Base-by-base conservation (phyloP, 2,888 invertebrate genomes). In the Neocrepidodera transversa region DNA sequence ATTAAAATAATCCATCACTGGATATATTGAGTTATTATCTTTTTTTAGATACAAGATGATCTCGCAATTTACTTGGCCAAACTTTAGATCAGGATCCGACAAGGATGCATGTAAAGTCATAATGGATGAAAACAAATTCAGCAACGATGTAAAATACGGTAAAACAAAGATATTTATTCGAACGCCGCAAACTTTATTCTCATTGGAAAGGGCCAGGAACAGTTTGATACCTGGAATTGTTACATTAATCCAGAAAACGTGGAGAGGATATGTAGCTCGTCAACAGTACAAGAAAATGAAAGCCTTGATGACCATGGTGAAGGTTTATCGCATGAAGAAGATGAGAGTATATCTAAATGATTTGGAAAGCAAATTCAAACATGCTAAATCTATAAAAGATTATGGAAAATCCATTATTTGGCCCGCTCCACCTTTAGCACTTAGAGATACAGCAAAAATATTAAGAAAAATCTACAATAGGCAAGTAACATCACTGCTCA, bases 101-200 rank as follows among this genome's bases (percentile, higher is more conserved):
- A 86, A 86, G 73, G 94, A 96, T 64, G 97, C 95, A 1, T 93
- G 93, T 2, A 84, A 88, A 74, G 90, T 91, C 62, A 86, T 99
- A 62, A 86, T 97, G 67, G 85, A 91, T 47, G 93, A 95, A 68
- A 85, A 90, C 71, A 86, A 87, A 32, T 88, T 90, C 68, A 78
- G 86, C 1, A 81, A 88, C 28, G 97, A 98, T 75, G 95, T 96
- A 14, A 93, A 93, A 78, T 97, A 91, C 74, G 98, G 98, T 10
- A 92, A 93, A 72, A 97, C 96, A 0, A 98, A 99, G 81, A 86
- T 98, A 51, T 99, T 99, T 76, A 93, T 98, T 66, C 86, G 96
- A 75, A 92, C 93, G 10, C 97, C 98, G 0, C 88, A 87, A 70
- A 97, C 97, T 0, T 81, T 99, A 53, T 97, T 97, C 78, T 85